A percentile compares a stretch with the other conserved stretches of the same genome.
These are phyloP conservation scores for Drosophila hawaiiensis DNA, from an alignment of 2,888 invertebrate species.

Conservation along the genomic window DNA sequence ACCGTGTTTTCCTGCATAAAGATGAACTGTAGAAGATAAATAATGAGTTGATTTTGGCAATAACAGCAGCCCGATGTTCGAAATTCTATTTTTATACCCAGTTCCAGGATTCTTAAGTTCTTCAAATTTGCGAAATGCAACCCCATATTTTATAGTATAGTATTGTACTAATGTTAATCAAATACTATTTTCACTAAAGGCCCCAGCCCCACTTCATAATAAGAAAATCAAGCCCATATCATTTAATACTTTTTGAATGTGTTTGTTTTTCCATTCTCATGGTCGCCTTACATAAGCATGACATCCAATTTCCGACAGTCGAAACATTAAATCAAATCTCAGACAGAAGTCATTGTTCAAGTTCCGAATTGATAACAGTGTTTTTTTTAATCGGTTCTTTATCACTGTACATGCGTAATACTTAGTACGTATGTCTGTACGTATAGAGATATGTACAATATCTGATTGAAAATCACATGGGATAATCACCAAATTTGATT, in stretches of 20 bases:
- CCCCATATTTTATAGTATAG: neutral
- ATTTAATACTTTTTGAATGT: neutral
- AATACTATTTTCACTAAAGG: neutral
- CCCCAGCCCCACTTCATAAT: neutral
- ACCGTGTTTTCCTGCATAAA: neutral
- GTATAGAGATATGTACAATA: neutral
- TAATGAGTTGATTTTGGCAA: neutral
- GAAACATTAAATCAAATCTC: neutral
- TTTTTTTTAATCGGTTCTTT: neutral
- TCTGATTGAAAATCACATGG: neutral
- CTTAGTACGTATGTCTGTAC: neutral
- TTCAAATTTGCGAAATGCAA: neutral
- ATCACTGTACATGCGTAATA: neutral
- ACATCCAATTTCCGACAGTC: neutral
- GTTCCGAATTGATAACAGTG: neutral
- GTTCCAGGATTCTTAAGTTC: neutral
- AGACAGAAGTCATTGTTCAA: neutral
- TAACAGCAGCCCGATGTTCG: neutral
- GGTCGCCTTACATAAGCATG: neutral
- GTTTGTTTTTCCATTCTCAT: neutral
- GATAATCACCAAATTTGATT: constrained; percentile 20
- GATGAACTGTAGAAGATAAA: neutral
- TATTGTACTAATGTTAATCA: neutral
- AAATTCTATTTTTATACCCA: neutral
- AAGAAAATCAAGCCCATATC: neutral